Base-by-base conservation (phyloP, 2,888 invertebrate genomes). In the Oscheius sp. region DNA sequence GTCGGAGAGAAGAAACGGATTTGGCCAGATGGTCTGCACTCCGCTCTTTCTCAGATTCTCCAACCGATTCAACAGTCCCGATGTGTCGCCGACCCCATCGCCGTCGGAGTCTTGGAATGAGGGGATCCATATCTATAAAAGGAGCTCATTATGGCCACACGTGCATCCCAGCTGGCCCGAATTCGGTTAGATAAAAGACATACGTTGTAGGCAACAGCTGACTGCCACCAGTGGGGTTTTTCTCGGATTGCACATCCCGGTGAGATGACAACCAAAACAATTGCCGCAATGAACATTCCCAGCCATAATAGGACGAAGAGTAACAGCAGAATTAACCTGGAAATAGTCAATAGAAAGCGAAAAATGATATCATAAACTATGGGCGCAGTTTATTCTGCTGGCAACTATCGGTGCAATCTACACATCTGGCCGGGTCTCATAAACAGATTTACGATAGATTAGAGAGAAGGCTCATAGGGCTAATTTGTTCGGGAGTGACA, bases 91-190 rank as follows among this genome's bases (percentile, higher is more conserved):
- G 23, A 93, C 91, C 21, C 95, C 95, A 89, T 95, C 93, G 0
- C 92, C 93, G 88, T 94, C 91, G 16, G 92, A 93, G 89, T 96
- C 96, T 88, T 92, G 93, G 89, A 94, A 95, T 0, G 95, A 94
- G 72, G 93, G 91, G 0, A 94, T 93, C 89, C 94, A 94, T 71
- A 95, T 93, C 90, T 95, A 94, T 90, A 76, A 70, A 27, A n/a
- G 35, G n/a, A 5, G 49, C 66, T 49, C 52, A 16, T n/a, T 23
- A 29, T 23, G 29, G 27, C 29, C 13, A 45, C 63, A 63, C 63
- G 63, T 63, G 63, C 25, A 25, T 13, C 25, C 12, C 63, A 63
- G 63, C 63, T 63, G 63, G 35, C 35, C 35, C 35, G 35, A 9
- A 35, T 35, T 35, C 35, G 35, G 35, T 35, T 6, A 35, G 35